Percentiles rank a stretch among this genome's conserved stretches.
These are phyloP conservation scores for Campylomormyrus numenius DNA, from an alignment of 2,113 vertebrate genomes.

Conservation along the genomic window DNA sequence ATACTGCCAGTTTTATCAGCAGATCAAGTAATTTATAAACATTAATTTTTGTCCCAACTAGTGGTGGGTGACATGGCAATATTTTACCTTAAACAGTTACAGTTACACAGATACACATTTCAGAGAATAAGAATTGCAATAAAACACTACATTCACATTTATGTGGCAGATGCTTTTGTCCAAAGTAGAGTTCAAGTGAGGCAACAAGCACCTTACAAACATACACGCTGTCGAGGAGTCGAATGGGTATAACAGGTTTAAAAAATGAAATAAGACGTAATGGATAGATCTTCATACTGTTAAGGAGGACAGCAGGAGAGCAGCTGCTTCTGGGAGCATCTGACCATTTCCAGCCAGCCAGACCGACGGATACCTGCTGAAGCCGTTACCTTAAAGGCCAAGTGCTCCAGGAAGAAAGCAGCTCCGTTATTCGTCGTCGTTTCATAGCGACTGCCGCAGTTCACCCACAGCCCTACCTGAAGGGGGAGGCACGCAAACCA, in stretches of 20 bases:
- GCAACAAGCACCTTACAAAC: not conserved
- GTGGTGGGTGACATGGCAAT: not conserved
- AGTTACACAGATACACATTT: not conserved
- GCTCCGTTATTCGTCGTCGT: constrained; percentile 76
- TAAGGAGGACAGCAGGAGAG: not conserved
- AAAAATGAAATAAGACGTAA: not conserved
- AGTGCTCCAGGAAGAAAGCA: constrained; percentile 83
- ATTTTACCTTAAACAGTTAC: not conserved
- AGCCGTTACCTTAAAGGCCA: constrained; percentile 81
- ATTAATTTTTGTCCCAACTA: not conserved
- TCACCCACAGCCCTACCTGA: constrained; percentile 88
- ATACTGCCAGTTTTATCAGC: not conserved
- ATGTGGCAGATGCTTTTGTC: not conserved
- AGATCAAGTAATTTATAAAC: not conserved
- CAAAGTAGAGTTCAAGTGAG: not conserved
- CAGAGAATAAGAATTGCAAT: not conserved
- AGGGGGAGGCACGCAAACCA: constrained; percentile 19
- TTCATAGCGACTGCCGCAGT: constrained; percentile 79
- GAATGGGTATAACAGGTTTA: not conserved
- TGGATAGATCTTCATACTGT: not conserved
- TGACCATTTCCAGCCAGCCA: not conserved
- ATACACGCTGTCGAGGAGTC: not conserved
- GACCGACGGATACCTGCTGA: not conserved
- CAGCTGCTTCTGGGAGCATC: not conserved
- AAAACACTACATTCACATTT: not conserved